phyloP scores from a whole-genome alignment of 2,888 invertebrate species.

The Netelia melanura region DNA sequence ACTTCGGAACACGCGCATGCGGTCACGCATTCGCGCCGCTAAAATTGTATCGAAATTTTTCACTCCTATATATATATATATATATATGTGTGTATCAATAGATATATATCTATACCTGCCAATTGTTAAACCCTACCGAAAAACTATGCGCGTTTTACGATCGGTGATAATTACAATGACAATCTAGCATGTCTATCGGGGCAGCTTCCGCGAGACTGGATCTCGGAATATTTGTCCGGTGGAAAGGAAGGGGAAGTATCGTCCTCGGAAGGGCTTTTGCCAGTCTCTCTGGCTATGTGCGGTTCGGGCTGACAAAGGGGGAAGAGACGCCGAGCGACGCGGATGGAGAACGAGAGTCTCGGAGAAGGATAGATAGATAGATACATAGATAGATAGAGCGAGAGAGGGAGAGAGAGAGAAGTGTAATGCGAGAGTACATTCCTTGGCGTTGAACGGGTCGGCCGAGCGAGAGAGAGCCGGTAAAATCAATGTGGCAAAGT shows the following conservation, averaged over 20 bases:
- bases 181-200: constrained; percentile 46
- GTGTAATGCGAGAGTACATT: constrained; percentile 51
- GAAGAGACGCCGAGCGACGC: constrained; percentile 14
- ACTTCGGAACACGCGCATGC: constrained; percentile 49
- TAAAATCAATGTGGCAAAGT: constrained; percentile 85
- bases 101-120: no score
- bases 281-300: constrained; percentile 46
- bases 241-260: constrained; percentile 42
- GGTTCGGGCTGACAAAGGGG: background rate
- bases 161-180: constrained; percentile 58
- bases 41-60: constrained; percentile 15
- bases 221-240: constrained; percentile 46
- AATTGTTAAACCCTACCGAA: constrained; percentile 21
- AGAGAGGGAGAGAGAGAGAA: constrained; percentile 31
- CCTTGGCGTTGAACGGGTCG: constrained; percentile 70
- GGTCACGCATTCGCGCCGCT: constrained; percentile 56
- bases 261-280: constrained; percentile 62
- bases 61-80: constrained; percentile 3
- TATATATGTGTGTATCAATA: background rate
- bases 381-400: background rate
- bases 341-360: constrained; percentile 52
- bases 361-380: constrained; percentile 8
- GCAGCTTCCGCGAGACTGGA: constrained; percentile 56
- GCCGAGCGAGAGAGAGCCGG: constrained; percentile 78
- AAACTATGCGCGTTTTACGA: constrained; percentile 44